Conservation (phyloP, 2,113 vertebrate species). For the Lophotis ruficrista region DNA sequence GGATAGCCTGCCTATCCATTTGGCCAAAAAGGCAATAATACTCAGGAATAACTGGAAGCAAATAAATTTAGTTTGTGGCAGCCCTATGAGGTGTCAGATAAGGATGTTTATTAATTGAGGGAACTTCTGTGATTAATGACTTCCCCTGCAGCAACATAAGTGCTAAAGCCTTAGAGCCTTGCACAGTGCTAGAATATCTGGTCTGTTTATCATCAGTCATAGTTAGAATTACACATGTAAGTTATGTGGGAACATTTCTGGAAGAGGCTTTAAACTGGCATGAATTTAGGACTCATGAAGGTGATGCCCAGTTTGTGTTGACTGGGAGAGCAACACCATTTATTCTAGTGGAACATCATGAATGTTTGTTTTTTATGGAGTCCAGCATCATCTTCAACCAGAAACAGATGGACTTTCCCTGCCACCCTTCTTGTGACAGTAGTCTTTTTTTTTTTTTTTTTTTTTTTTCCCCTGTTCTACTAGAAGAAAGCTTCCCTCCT, state of each 20-base stretch:
- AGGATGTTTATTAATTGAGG: slow-evolving; percentile 47
- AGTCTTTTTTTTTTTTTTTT: neutral
- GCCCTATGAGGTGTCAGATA: slow-evolving; percentile 1
- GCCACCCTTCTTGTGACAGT: neutral
- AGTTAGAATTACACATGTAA: neutral
- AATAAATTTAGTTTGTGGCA: slow-evolving; percentile 41
- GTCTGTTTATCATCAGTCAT: neutral
- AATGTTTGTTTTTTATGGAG: neutral
- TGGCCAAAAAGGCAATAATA: neutral
- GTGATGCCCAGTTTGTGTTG: neutral
- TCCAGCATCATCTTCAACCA: neutral
- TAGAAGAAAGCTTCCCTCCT: slow-evolving; percentile 76
- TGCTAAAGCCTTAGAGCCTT: neutral
- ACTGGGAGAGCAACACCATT: neutral
- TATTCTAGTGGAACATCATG: neutral
- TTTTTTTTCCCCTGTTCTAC: neutral
- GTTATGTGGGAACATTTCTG: neutral
- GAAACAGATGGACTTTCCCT: neutral
- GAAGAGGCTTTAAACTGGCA: neutral
- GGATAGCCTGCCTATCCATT: neutral
- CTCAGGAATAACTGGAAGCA: slow-evolving; percentile 30
- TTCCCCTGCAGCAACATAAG: slow-evolving; percentile 30
- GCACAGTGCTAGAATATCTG: neutral
- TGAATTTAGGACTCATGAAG: neutral
- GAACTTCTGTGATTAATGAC: slow-evolving; percentile 30